Percentiles rank a stretch among this genome's conserved stretches.
These are phyloP conservation scores for Xiphophorus couchianus DNA, from an alignment of 2,113 vertebrate species.

Conservation along the genomic window DNA sequence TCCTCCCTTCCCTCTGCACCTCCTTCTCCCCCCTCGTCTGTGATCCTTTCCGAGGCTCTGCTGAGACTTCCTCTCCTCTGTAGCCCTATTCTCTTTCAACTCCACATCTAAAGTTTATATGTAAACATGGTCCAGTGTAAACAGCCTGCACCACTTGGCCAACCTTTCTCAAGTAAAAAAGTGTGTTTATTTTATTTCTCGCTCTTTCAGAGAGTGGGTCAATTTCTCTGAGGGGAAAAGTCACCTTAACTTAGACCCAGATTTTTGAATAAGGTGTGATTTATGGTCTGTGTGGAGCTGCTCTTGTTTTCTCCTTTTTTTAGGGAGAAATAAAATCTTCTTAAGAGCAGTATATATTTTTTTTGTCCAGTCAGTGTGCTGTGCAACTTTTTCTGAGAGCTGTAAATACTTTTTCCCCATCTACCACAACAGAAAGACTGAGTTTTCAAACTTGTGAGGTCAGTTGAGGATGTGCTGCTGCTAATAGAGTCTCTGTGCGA, in stretches of 20 bases:
- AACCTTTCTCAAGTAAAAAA: conserved; percentile 33
- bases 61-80: conserved; percentile 75
- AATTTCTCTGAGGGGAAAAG: conserved; percentile 47
- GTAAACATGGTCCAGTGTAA: conserved; percentile 72
- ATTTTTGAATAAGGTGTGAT: conserved; percentile 32
- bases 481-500: conserved; percentile 19
- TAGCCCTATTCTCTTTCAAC: conserved; percentile 77
- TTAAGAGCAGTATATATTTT: conserved; percentile 32
- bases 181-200: conserved; percentile 60
- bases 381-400: conserved; percentile 41
- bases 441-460: conserved; percentile 43
- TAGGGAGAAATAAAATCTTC: conserved; percentile 42
- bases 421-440: conserved; percentile 41
- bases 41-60: conserved; percentile 74
- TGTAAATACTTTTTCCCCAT: conserved; percentile 55
- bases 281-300: conserved; percentile 21
- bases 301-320: conserved; percentile 31
- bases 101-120: conserved; percentile 74
- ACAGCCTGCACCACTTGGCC: conserved; percentile 64
- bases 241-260: conserved; percentile 44
- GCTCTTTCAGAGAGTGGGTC: conserved; percentile 52
- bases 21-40: conserved; percentile 44
- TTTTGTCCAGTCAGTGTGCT: conserved; percentile 49
- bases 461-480: conserved; percentile 47
- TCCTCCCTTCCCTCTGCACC: conserved; percentile 16